Evolutionary conservation across 2,888 invertebrate genomes (phyloP).

Genomic region (Coecobrya sp.): DNA sequence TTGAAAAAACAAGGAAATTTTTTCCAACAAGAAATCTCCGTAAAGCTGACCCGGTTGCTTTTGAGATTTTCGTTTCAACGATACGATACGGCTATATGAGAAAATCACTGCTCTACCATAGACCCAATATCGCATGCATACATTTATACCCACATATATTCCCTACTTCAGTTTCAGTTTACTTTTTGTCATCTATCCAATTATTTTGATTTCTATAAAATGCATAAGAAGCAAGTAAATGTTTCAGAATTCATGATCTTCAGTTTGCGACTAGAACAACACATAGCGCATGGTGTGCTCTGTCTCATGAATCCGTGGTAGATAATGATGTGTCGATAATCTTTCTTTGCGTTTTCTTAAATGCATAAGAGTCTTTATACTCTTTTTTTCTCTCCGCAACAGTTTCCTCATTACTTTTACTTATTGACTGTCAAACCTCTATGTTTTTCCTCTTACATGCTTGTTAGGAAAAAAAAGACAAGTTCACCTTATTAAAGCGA

Average conservation of each 20-base stretch:
- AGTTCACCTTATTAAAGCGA: conserved; percentile 27
- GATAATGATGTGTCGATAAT: background rate
- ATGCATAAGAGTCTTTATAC: background rate
- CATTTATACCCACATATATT: background rate
- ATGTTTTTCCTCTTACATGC: background rate
- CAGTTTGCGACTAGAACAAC: conserved; percentile 40
- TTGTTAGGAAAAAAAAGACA: conserved; percentile 35
- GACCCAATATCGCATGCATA: background rate
- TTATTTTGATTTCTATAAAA: conserved; percentile 30
- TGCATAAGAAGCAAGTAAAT: conserved; percentile 6
- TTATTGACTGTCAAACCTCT: conserved; percentile 54
- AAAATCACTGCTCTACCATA: background rate
- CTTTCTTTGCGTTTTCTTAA: conserved; percentile 2
- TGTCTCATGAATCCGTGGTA: background rate
- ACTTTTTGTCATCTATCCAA: conserved; percentile 50
- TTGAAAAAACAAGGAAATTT: conserved; percentile 67
- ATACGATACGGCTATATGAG: background rate
- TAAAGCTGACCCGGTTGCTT: conserved; percentile 65
- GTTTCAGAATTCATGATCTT: background rate
- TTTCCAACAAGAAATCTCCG: conserved; percentile 62
- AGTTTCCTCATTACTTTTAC: conserved; percentile 73
- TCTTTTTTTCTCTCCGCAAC: background rate
- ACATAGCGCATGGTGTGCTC: conserved; percentile 35
- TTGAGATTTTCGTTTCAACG: background rate
- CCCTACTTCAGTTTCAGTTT: conserved; percentile 27